Conservation (phyloP, 2,797 vertebrate species). For the Galaxias olidus region DNA sequence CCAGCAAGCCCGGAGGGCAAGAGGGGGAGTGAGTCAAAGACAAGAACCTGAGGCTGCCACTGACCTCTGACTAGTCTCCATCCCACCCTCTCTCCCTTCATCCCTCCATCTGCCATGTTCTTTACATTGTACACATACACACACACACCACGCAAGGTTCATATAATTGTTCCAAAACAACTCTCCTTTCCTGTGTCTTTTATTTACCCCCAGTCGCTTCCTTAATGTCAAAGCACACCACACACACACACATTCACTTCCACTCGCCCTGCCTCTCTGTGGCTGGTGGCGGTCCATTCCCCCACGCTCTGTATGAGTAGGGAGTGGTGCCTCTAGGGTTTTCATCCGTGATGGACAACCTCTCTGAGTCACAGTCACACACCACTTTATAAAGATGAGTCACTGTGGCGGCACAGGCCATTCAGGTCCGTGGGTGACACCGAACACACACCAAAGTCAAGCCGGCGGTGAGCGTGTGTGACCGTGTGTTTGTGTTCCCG, state of each 20-base stretch:
- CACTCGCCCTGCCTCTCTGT: slow-evolving; percentile 23
- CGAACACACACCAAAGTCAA: slow-evolving; percentile 37
- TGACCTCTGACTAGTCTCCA: slow-evolving; percentile 48
- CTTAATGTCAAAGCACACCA: not conserved
- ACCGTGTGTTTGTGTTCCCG: slow-evolving; percentile 44
- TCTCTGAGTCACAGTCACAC: slow-evolving; percentile 59
- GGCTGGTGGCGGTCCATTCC: slow-evolving; percentile 24
- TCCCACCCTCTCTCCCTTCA: not conserved
- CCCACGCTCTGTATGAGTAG: slow-evolving; percentile 27
- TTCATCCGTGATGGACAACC: slow-evolving; percentile 54
- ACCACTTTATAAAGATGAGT: slow-evolving; percentile 68
- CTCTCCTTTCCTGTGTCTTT: slow-evolving; percentile 17
- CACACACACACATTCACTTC: slow-evolving; percentile 14
- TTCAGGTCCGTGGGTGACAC: slow-evolving; percentile 34
- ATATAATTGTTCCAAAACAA: slow-evolving; percentile 21
- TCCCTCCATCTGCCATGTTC: slow-evolving; percentile 1
- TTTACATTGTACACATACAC: slow-evolving; percentile 21
- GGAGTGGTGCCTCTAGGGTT: slow-evolving; percentile 60
- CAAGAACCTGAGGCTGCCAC: slow-evolving; percentile 46
- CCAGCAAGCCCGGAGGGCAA: not conserved
- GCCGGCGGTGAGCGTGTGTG: slow-evolving; percentile 30
- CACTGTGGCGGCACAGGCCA: slow-evolving; percentile 59
- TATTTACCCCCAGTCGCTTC: slow-evolving; percentile 1
- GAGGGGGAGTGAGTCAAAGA: slow-evolving; percentile 50
- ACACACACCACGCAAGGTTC: no score